Evolutionary conservation across 1,140 invertebrate species (phyloP).

Genomic region (Drosophila nebulosa): DNA sequence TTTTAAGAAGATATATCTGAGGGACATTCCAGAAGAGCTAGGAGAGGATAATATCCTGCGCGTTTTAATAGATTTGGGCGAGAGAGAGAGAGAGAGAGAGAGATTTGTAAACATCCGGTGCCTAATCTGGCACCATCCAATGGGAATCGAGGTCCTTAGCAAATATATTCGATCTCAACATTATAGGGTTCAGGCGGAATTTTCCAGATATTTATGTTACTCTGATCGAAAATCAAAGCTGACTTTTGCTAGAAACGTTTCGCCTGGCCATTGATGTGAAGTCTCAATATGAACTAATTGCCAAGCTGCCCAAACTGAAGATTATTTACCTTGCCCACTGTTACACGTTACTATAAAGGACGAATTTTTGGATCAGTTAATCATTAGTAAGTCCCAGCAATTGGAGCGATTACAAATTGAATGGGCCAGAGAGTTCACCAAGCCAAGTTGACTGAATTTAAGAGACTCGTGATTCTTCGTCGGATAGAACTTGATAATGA

Average conservation of each 20-base stretch:
- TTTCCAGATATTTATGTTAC: not conserved
- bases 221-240: not conserved
- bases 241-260: constrained; percentile 18
- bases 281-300: constrained; percentile 21
- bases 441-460: constrained; percentile 17
- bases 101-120: too few species aligned
- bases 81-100: too few species aligned
- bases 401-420: constrained; percentile 30
- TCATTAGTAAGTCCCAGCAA: constrained; percentile 6
- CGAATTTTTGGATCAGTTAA: constrained; percentile 19
- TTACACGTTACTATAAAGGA: too few species aligned
- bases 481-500: not conserved
- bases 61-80: too few species aligned
- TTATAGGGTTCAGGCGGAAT: not conserved
- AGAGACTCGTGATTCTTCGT: not conserved
- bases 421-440: too few species aligned
- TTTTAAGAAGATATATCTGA: too few species aligned
- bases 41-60: too few species aligned
- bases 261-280: not conserved
- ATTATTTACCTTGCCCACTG: not conserved
- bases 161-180: constrained; percentile 22
- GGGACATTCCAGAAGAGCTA: too few species aligned
- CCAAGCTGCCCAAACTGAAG: constrained; percentile 38
- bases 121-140: too few species aligned
- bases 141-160: constrained; percentile 8